These are phyloP conservation scores for Apantesis nais DNA, from an alignment of 2,888 invertebrate species.

Conservation along the genomic window DNA sequence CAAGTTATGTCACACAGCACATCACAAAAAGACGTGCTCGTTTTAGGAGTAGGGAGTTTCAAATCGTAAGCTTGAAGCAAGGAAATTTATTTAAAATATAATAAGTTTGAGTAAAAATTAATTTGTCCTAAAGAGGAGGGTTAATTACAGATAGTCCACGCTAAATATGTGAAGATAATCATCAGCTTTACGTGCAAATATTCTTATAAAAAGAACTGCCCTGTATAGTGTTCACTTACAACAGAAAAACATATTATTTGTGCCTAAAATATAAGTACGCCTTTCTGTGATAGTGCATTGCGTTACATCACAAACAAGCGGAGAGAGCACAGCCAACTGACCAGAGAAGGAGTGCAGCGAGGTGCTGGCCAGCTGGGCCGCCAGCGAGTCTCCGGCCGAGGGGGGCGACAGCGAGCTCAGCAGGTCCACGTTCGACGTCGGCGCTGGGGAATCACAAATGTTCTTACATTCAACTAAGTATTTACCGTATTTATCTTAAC, in stretches of 20 bases:
- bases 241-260: not conserved
- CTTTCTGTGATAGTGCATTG: not conserved
- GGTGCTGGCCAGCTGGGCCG: constrained; percentile 51
- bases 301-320: not conserved
- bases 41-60: too few relatives aligned
- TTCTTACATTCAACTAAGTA: too few relatives aligned
- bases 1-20: not conserved
- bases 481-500: too few relatives aligned
- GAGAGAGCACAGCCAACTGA: constrained; percentile 25
- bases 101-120: too few relatives aligned
- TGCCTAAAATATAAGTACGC: too few relatives aligned
- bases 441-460: constrained; percentile 20
- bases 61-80: too few relatives aligned
- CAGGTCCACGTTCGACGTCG: constrained; percentile 74
- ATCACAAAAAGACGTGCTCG: not conserved
- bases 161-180: too few relatives aligned
- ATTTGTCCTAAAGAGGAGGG: too few relatives aligned
- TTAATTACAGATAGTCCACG: too few relatives aligned
- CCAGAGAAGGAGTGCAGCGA: constrained; percentile 58
- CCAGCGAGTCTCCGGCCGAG: constrained; percentile 44
- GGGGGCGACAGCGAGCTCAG: constrained; percentile 55
- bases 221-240: not conserved
- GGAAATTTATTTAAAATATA: too few relatives aligned
- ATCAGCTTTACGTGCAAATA: too few relatives aligned
- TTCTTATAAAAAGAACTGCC: too few relatives aligned